Conservation (phyloP, 2,888 invertebrate genomes). For the Geophilus truncorum region DNA sequence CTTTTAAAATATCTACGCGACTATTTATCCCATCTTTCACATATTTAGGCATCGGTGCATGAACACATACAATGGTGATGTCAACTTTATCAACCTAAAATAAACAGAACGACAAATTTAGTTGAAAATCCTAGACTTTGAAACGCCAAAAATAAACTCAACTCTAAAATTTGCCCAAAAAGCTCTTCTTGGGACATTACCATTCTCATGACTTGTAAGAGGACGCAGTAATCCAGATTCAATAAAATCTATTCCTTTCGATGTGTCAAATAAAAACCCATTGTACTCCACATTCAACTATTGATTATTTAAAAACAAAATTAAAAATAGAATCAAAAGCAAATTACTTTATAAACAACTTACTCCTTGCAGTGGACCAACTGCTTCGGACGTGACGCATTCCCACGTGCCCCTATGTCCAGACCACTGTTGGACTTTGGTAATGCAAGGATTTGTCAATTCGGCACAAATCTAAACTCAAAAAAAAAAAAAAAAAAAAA, state of each 20-base stretch:
- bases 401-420: slow-evolving; percentile 62
- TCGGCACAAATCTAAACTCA: slow-evolving; percentile 55
- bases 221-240: slow-evolving; percentile 35
- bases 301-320: neutral
- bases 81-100: slow-evolving; percentile 38
- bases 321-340: neutral
- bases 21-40: neutral
- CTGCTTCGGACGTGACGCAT: slow-evolving; percentile 32
- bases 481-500: slow-evolving; percentile 33
- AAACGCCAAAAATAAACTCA: neutral
- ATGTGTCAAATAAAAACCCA: slow-evolving; percentile 39
- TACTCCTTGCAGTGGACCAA: slow-evolving; percentile 30
- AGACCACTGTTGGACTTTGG: slow-evolving; percentile 61
- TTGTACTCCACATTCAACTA: slow-evolving; percentile 14
- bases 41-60: neutral
- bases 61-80: slow-evolving; percentile 37
- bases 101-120: neutral
- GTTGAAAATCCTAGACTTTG: neutral
- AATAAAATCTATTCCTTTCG: slow-evolving; percentile 38
- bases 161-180: slow-evolving; percentile 34
- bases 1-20: neutral
- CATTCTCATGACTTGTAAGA: slow-evolving; percentile 32
- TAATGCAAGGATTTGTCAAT: slow-evolving; percentile 60
- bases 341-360: neutral
- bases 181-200: neutral